Conservation (phyloP, 2,113 vertebrate genomes). For the Corydoras maculifer region DNA sequence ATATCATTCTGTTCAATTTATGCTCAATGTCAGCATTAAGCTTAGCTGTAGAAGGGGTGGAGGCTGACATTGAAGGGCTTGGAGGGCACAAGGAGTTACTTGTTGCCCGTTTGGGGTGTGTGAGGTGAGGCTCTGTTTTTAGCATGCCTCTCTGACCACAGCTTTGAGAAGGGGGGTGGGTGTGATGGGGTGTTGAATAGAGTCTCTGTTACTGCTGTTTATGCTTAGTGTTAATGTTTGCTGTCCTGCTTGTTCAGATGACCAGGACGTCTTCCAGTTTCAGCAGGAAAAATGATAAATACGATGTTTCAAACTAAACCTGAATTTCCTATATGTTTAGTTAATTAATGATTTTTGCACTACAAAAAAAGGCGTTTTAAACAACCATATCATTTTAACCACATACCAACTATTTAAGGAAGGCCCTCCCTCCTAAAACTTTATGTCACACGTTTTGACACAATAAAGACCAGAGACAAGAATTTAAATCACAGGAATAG, state of each 20-base stretch:
- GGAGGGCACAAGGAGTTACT: constrained; percentile 37
- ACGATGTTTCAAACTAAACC: too few relatives aligned
- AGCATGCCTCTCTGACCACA: constrained; percentile 39
- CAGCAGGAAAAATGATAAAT: constrained; percentile 65
- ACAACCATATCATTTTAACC: too few relatives aligned
- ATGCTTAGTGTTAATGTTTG: constrained; percentile 68
- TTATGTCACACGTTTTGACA: too few relatives aligned
- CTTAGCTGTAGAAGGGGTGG: neutral
- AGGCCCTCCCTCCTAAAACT: too few relatives aligned
- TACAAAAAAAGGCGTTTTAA: too few relatives aligned
- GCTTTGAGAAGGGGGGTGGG: constrained; percentile 20
- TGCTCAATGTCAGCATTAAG: neutral
- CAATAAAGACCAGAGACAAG: too few relatives aligned
- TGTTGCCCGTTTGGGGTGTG: constrained; percentile 35
- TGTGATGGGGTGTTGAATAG: constrained; percentile 27
- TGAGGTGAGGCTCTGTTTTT: constrained; percentile 27
- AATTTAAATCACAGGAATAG: too few relatives aligned
- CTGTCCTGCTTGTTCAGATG: constrained; percentile 68
- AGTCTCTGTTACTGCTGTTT: constrained; percentile 46
- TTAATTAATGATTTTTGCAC: too few relatives aligned
- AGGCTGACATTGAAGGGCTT: neutral
- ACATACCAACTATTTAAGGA: too few relatives aligned
- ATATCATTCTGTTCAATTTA: neutral
- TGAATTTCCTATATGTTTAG: too few relatives aligned
- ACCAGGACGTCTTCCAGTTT: constrained; percentile 57